Conservation (phyloP, 2,113 vertebrate genomes). For the Chionis minor region DNA sequence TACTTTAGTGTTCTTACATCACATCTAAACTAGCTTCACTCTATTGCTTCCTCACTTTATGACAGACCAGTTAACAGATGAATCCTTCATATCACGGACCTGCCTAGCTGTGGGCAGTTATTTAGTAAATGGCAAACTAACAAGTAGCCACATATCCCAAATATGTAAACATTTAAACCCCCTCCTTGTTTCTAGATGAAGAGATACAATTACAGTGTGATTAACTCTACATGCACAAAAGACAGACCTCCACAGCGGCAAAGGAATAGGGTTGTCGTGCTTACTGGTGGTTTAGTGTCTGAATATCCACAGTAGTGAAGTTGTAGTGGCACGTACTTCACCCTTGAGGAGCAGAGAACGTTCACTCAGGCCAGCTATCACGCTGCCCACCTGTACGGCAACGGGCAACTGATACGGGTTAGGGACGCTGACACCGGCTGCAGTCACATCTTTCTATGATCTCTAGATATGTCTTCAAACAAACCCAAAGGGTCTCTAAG, state of each 20-base stretch:
- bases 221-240: neutral
- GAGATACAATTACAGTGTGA: neutral
- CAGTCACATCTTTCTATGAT: neutral
- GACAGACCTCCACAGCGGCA: neutral
- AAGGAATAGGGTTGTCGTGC: neutral
- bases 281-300: neutral
- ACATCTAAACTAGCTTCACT: neutral
- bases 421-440: neutral
- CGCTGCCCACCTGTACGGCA: neutral
- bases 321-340: neutral
- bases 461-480: neutral
- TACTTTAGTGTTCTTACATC: neutral
- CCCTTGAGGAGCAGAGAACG: neutral
- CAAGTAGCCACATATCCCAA: neutral
- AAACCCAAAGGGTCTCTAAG: neutral
- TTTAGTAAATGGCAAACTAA: neutral
- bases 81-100: neutral
- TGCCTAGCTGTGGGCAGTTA: neutral
- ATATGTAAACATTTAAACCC: neutral
- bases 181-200: neutral
- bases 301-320: neutral
- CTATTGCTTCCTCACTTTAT: neutral
- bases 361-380: neutral
- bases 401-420: neutral
- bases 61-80: neutral